Evolutionary conservation across 2,113 vertebrate genomes (phyloP).

Genomic region (Lagopus leucura): DNA sequence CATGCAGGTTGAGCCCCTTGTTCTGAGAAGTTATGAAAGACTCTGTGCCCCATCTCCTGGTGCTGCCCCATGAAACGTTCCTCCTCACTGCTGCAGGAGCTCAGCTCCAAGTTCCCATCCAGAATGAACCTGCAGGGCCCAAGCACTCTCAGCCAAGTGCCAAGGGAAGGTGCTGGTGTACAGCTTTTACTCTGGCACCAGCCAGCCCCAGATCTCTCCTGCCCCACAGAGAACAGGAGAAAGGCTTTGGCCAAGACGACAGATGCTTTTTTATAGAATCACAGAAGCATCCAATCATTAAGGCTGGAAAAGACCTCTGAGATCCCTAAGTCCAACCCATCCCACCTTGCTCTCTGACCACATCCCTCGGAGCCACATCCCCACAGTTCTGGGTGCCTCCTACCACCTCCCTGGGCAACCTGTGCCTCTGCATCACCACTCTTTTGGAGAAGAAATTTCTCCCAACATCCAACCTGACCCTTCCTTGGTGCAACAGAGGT

Average conservation of each 20-base stretch:
- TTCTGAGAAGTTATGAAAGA: background rate
- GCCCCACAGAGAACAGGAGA: background rate
- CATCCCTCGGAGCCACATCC: no score
- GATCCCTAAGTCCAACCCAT: no score
- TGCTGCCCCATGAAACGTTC: background rate
- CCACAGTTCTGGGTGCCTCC: no score
- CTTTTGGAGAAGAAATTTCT: no score
- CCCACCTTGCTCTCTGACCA: no score
- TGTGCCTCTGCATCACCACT: no score
- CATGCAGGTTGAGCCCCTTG: background rate
- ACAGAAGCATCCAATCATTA: no score
- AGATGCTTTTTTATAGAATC: background rate
- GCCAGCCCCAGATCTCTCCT: background rate
- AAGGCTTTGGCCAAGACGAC: background rate
- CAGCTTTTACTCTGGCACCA: background rate
- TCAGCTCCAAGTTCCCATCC: background rate
- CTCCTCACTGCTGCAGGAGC: background rate
- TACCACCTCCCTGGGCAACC: no score
- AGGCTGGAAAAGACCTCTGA: no score
- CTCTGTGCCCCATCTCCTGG: rapidly evolving
- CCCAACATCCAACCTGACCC: no score
- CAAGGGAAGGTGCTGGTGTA: background rate
- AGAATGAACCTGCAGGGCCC: background rate
- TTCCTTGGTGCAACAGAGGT: background rate
- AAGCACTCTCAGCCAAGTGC: no score